Conservation (phyloP, 2,888 invertebrate genomes). For the Priapulus caudatus region DNA sequence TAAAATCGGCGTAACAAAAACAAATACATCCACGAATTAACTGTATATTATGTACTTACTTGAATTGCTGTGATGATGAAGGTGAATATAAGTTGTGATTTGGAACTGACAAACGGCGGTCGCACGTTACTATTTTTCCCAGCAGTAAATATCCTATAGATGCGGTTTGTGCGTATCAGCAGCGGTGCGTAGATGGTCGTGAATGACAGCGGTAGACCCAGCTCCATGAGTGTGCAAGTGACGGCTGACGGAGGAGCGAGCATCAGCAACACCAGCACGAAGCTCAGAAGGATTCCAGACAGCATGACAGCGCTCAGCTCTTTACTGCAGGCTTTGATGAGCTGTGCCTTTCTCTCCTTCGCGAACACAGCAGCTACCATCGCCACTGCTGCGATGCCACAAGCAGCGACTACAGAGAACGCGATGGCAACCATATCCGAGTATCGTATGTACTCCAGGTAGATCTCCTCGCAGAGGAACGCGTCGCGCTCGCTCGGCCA, state of each 20-base stretch:
- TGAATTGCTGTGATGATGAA: conserved; percentile 15
- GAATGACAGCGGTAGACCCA: conserved; percentile 22
- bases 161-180: conserved; percentile 20
- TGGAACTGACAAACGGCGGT: conserved; percentile 19
- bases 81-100: conserved; percentile 20
- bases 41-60: conserved; percentile 11
- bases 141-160: conserved; percentile 23
- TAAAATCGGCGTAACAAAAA: too few species aligned
- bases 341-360: neutral
- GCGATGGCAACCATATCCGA: neutral
- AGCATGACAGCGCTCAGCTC: neutral
- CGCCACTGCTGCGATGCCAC: neutral
- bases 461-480: neutral
- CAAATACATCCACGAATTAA: too few species aligned
- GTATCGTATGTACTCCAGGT: conserved; percentile 4
- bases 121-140: conserved; percentile 18
- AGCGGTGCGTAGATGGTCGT: conserved; percentile 22
- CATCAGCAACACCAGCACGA: too few species aligned
- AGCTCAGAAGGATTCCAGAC: neutral
- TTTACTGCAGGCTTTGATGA: neutral
- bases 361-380: neutral
- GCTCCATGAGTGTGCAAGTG: neutral
- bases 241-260: neutral
- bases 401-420: neutral
- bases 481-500: conserved; percentile 20